Conservation (phyloP, 1,140 invertebrate species). For the Mya arenaria region DNA sequence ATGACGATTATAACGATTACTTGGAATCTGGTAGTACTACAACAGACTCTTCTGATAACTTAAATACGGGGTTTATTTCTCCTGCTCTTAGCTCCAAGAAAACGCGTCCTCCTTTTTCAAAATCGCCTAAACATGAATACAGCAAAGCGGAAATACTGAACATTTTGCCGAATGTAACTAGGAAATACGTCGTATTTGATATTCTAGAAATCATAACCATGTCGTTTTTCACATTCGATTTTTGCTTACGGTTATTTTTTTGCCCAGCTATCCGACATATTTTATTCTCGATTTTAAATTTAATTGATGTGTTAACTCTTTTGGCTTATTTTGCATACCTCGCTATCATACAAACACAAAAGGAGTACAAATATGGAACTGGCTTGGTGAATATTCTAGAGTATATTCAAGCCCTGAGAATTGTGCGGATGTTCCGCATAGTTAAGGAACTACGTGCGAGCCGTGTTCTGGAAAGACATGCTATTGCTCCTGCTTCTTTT, state of each 20-base stretch:
- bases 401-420: conserved; percentile 98
- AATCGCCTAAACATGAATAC: too few species aligned
- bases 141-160: too few species aligned
- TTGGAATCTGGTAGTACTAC: too few species aligned
- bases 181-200: conserved; percentile 1
- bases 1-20: not conserved
- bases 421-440: conserved; percentile 97
- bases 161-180: not conserved
- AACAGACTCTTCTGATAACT: too few species aligned
- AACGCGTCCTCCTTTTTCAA: too few species aligned
- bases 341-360: not conserved
- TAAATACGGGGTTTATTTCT: too few species aligned
- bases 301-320: conserved; percentile 44
- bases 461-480: conserved; percentile 91
- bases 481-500: conserved; percentile 65
- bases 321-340: conserved; percentile 13
- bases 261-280: conserved; percentile 7
- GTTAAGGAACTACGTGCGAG: conserved; percentile 84
- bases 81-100: too few species aligned
- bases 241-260: conserved; percentile 12
- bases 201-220: conserved; percentile 18
- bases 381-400: conserved; percentile 51
- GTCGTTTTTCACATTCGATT: conserved; percentile 35
- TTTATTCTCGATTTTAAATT: conserved; percentile 15
- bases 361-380: conserved; percentile 1